Percentiles rank a stretch among this genome's conserved stretches.
These are phyloP conservation scores for Mustela erminea DNA, from an alignment of 2,797 vertebrate species.

Conservation along the genomic window DNA sequence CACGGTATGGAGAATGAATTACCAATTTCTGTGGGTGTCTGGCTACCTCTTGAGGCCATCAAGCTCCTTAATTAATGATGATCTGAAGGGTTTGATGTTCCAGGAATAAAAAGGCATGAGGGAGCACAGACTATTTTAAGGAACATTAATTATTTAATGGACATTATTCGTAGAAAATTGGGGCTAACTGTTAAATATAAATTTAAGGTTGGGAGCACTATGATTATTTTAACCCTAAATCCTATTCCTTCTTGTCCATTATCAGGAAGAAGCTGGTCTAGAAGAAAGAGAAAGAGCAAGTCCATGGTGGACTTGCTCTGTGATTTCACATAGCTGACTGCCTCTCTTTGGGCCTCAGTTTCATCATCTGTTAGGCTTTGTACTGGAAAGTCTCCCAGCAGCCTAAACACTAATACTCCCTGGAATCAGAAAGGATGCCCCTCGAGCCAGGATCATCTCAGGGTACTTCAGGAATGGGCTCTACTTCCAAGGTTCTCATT, in stretches of 20 bases:
- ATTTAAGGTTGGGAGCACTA: constrained; percentile 53
- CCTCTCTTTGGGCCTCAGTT: background rate
- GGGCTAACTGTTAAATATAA: constrained; percentile 77
- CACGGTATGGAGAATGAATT: constrained; percentile 57
- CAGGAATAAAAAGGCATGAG: constrained; percentile 79
- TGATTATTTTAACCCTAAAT: constrained; percentile 69
- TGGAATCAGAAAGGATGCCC: background rate
- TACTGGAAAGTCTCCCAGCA: background rate
- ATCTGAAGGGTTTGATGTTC: constrained; percentile 78
- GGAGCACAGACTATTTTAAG: constrained; percentile 78
- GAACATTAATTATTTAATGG: constrained; percentile 82
- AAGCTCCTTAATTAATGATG: constrained; percentile 82
- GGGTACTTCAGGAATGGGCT: background rate
- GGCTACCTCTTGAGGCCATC: constrained; percentile 68
- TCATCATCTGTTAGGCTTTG: background rate
- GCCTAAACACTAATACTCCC: background rate
- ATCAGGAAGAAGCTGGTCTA: background rate
- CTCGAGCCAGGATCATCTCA: background rate
- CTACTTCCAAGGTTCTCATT: background rate
- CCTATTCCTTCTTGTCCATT: background rate
- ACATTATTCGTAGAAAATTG: constrained; percentile 79
- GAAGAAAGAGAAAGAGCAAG: background rate
- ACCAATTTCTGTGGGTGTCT: constrained; percentile 71
- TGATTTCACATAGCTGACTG: background rate
- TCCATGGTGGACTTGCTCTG: background rate